Percentiles rank a stretch among this genome's conserved stretches.
Conservation (phyloP, 2,113 vertebrate genomes). For the Ictidomys tridecemlineatus region DNA sequence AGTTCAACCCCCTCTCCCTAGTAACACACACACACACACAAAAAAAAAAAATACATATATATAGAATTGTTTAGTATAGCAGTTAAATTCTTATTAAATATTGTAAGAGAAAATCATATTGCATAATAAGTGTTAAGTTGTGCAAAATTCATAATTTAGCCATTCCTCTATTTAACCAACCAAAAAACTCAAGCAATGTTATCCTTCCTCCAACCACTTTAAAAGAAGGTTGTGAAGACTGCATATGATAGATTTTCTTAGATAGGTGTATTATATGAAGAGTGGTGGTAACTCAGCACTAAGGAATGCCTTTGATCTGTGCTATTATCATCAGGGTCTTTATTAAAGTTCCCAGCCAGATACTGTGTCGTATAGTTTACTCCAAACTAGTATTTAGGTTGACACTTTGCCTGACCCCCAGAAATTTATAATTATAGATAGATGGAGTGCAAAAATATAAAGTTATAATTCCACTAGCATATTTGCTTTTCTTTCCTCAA, state of each 20-base stretch:
- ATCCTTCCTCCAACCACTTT: slow-evolving; percentile 12
- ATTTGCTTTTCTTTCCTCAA: slow-evolving; percentile 49
- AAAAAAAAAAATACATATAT: not conserved
- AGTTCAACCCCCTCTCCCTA: too few species aligned
- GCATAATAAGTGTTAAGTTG: not conserved
- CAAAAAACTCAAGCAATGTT: slow-evolving; percentile 1
- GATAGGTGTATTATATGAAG: not conserved
- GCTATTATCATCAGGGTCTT: not conserved
- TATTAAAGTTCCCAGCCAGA: slow-evolving; percentile 16
- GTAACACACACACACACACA: too few species aligned
- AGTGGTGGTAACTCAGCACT: not conserved
- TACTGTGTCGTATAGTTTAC: not conserved
- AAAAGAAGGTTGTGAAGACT: slow-evolving; percentile 40
- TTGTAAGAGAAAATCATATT: not conserved
- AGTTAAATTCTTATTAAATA: slow-evolving; percentile 19
- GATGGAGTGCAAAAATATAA: not conserved
- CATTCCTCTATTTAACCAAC: slow-evolving; percentile 46
- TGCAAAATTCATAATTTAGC: not conserved
- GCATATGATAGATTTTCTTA: not conserved
- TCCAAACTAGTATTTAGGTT: slow-evolving; percentile 28
- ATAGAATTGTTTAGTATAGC: not conserved
- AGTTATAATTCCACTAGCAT: not conserved
- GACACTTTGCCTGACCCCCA: slow-evolving; percentile 32
- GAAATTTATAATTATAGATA: slow-evolving; percentile 44
- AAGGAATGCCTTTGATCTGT: slow-evolving; percentile 28